Evolutionary conservation across 2,113 vertebrate genomes (phyloP).

Genomic region (Mastomys coucha): DNA sequence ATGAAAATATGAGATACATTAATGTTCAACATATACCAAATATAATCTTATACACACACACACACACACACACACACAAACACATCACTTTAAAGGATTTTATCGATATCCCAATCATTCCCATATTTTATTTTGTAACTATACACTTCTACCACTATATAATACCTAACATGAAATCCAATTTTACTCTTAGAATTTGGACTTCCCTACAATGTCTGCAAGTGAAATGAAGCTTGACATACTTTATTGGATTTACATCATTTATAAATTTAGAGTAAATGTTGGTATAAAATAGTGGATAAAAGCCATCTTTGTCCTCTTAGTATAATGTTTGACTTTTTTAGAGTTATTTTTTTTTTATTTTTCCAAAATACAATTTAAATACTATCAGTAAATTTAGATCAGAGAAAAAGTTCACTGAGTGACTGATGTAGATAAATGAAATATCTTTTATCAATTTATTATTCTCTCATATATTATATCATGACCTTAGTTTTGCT

Average conservation of each 20-base stretch:
- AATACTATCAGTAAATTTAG: not conserved
- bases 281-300: not conserved
- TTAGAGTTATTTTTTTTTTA: not conserved
- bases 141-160: not conserved
- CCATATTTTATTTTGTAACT: not conserved
- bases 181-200: not conserved
- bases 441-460: not conserved
- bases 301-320: not conserved
- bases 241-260: not conserved
- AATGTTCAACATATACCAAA: not conserved
- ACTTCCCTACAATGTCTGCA: not conserved
- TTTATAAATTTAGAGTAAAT: not conserved
- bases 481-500: not conserved
- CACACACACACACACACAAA: too few species aligned
- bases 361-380: slow-evolving; percentile 5
- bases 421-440: not conserved
- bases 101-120: not conserved
- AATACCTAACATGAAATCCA: not conserved
- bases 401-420: not conserved
- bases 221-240: not conserved
- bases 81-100: not conserved
- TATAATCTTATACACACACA: too few species aligned
- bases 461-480: not conserved
- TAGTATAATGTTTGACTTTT: not conserved
- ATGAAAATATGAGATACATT: not conserved